Evolutionary conservation across 2,888 invertebrate species (phyloP), one percentile per base, ranked within the genome.

Genomic region (Dryocosmus kuriphilus): DNA sequence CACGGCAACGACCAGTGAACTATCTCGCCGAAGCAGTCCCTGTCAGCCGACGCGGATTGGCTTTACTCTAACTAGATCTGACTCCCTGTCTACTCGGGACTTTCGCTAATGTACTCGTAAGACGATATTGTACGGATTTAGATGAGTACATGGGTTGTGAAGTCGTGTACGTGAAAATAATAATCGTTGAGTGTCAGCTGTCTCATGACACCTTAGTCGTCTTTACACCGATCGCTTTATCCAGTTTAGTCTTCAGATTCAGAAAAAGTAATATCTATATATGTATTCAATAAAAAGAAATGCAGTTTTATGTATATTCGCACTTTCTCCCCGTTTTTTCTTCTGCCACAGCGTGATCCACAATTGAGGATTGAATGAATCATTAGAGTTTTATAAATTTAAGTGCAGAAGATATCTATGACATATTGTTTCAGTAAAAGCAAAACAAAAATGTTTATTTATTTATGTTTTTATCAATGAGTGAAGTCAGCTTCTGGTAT

Each of bases 11-110:
- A 84, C 83, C 81, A 81, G 83, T 78, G 62, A 81, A 79, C 83
- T 80, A 84, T 81, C 81, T 80, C 82, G 77, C 77, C 78, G 81
- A 82, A 81, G 82, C 83, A 81, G 82, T 76, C 80, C 79, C 82
- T 84, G 87, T 85, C 88, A 81, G 84, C 83, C 84, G 81, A 81
- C 84, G 84, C 79, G 79, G 81, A 79, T 81, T 84, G 84, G 84
- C 86, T 84, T 85, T 85, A 77, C 84, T 84, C 84, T 90, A 90
- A 90, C 86, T 86, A 89, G 88, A 89, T 88, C 86, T 80, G 87
- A 89, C 86, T 83, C 79, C 80, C 81, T 80, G 77, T 75, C 82
- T 79, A 79, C 81, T 74, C 77, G 78, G 78, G 75, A 79, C 81
- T 78, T 76, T 74, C 79, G 76, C 78, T 51, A 73, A 65, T 73